These are phyloP conservation scores for Agriotes lineatus DNA, from an alignment of 2,888 invertebrate species.

Conservation along the genomic window DNA sequence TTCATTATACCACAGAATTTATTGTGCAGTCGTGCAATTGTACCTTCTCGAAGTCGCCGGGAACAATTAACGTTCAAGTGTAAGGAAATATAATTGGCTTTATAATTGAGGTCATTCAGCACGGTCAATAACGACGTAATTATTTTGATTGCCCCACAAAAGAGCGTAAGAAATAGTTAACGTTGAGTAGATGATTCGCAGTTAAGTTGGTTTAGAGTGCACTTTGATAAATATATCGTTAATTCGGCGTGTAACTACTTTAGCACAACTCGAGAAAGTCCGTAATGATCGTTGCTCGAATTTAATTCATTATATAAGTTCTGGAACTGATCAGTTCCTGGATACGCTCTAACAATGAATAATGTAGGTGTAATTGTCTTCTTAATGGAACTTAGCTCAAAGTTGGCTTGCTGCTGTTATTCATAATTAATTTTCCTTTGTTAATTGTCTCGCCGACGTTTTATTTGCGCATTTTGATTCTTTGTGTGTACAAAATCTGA, in stretches of 20 bases:
- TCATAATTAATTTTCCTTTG: constrained; percentile 33
- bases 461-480: constrained; percentile 21
- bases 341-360: constrained; percentile 27
- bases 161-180: constrained; percentile 1
- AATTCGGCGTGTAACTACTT: constrained; percentile 31
- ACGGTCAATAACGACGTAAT: constrained; percentile 26
- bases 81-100: constrained; percentile 30
- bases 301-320: constrained; percentile 28
- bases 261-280: constrained; percentile 19
- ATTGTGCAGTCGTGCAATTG: too few relatives aligned
- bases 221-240: constrained; percentile 23
- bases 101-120: constrained; percentile 29
- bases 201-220: constrained; percentile 5
- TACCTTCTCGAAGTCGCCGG: too few relatives aligned
- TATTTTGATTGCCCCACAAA: constrained; percentile 17
- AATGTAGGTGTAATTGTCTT: constrained; percentile 28
- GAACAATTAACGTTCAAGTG: constrained; percentile 22
- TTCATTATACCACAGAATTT: too few relatives aligned
- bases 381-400: constrained; percentile 21
- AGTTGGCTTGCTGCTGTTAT: constrained; percentile 27
- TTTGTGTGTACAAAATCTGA: constrained; percentile 12
- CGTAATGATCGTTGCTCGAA: constrained; percentile 25
- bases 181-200: not conserved
- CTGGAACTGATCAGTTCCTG: constrained; percentile 25
- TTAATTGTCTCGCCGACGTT: constrained; percentile 26